phyloP scores from a whole-genome alignment of 2,113 vertebrate species.

The Podiceps cristatus region DNA sequence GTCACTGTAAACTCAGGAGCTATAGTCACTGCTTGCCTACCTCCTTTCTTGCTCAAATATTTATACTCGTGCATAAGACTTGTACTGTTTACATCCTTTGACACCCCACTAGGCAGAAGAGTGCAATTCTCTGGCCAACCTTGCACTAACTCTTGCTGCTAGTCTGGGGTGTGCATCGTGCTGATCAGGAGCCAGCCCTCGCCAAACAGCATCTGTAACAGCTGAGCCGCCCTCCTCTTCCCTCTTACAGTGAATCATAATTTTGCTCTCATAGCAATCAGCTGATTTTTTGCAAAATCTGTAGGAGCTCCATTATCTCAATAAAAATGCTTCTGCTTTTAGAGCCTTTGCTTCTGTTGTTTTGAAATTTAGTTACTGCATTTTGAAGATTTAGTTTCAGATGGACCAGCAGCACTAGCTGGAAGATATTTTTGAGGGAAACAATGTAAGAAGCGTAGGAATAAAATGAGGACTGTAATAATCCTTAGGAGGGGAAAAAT shows the following conservation, averaged over 20 bases:
- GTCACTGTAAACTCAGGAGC: background rate
- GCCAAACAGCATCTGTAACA: slow-evolving; percentile 21
- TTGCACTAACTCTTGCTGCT: background rate
- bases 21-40: background rate
- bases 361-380: background rate
- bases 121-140: background rate
- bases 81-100: background rate
- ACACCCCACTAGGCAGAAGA: background rate
- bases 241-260: slow-evolving; percentile 7
- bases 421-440: background rate
- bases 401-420: background rate
- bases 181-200: background rate
- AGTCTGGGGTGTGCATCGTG: background rate
- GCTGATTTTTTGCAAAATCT: slow-evolving; percentile 38
- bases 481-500: background rate
- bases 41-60: background rate
- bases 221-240: slow-evolving; percentile 46
- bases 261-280: slow-evolving; percentile 14
- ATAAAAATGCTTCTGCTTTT: background rate
- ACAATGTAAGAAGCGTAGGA: background rate
- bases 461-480: background rate
- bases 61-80: background rate
- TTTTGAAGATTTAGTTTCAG: background rate
- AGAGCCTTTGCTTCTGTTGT: background rate
- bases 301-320: background rate